phyloP scores from a whole-genome alignment of 2,888 invertebrate genomes.

The Hylaea fasciaria region DNA sequence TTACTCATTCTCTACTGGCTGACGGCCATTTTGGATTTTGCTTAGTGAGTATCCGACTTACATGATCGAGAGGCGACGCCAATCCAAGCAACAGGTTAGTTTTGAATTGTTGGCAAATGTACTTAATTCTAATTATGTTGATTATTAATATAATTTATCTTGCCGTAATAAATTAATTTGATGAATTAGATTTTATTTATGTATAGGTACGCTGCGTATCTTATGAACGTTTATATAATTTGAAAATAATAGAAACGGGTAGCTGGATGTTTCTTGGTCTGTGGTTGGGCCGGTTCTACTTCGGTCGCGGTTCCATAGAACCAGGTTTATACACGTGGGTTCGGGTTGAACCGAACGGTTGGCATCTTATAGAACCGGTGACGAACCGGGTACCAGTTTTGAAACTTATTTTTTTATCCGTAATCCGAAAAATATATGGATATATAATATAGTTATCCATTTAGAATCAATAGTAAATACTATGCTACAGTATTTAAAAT shows the following conservation, averaged over 20 bases:
- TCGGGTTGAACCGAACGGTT: no score
- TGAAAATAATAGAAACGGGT: conserved; percentile 55
- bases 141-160: conserved; percentile 55
- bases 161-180: conserved; percentile 40
- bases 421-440: no score
- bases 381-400: no score
- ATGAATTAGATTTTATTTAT: conserved; percentile 49
- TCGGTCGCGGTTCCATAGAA: neutral
- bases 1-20: no score
- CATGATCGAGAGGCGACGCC: no score
- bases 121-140: conserved; percentile 63
- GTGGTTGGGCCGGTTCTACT: neutral
- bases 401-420: no score
- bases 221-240: conserved; percentile 43
- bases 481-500: no score
- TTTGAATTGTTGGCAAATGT: conserved; percentile 55
- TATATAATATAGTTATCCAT: no score
- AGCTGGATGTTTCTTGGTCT: conserved; percentile 54
- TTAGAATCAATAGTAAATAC: no score
- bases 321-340: no score
- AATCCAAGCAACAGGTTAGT: neutral
- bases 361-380: no score
- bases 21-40: no score
- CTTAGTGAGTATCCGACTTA: neutral
- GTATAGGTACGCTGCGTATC: conserved; percentile 50